Base-by-base conservation (phyloP, 1,140 invertebrate genomes). In the Latrodectus geometricus region DNA sequence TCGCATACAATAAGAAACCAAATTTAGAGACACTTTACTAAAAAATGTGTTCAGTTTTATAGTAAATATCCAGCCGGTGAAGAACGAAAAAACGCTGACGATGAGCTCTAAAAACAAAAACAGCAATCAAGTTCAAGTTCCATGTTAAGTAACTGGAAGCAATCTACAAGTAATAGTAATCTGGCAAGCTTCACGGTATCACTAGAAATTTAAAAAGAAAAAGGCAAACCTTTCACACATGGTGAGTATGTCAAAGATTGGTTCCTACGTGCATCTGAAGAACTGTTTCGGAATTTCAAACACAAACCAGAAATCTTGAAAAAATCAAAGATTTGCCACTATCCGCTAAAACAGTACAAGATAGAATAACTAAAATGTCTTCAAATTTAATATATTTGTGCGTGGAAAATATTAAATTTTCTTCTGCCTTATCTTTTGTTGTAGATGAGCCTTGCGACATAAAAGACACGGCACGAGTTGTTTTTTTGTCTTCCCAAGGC, bases 21-120 rank as follows among this genome's bases (percentile, higher is more conserved):
- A 82, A 82, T 84, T 84, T 84, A 84, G 21, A 84, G 82, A 77
- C 50, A 84, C 52, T 84, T 84, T 9, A 84, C 70, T 50, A 84
- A 4, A 17, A 69, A 49, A 50, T 68, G 54, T n/a, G 50, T 4
- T 17, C 49, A 9, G 49, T 73, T 72, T 48, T 20, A 1, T n/a
- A 74, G 12, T 21, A 83, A 69, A 83, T 70, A 61, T 76, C 20
- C 17, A 23, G 17, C 12, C 21, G 23, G 4, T 54, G 17, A 52
- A 11, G n/a, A 52, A 66, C n/a, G 14, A 72, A 84, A 75, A 76
- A 61, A 49, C 73, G 48, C 23, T 65, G 20, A 52, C 49, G 35
- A 61, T 48, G 35, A 66, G n/a, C 14, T 78, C 54, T 3, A 17
- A 79, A 17, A 79, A 79, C n/a, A 0, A 68, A 48, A 68, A 68